Base-by-base conservation (phyloP, 2,113 vertebrate species). In the Cyanoliseus patagonus region DNA sequence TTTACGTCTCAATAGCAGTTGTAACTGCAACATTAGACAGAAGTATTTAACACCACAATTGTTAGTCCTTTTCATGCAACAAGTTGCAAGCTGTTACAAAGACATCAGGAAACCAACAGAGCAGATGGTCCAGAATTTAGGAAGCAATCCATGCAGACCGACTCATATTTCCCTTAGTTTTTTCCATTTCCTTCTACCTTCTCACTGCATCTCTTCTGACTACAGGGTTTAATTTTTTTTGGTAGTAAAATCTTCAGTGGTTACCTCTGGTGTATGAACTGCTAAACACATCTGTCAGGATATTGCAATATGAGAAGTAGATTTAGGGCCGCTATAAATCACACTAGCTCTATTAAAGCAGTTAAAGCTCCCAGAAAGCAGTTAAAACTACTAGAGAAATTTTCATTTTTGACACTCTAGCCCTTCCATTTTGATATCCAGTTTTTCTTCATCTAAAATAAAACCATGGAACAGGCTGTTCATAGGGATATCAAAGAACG, bases 401-500 rank as follows among this genome's bases (percentile, higher is more conserved):
- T 5, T 31, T 22, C 18, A 17, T 61, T 55, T 41, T 23, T 87
- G 62, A 33, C 18, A 63, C 11, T 33, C 19, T 44, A 87, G 14
- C 17, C 8, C 20, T 80, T 83, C 13, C 6, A 15, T 73, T 90
- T 69, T 5, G 10, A 70, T 59, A 57, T 82, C 69, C 42, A 46
- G 1, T 39, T 90, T 94, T 77, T 3, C 28, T 80, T 86, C 7
- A 12, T 39, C 52, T 86, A 27, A 93, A 93, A 47, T 24, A 76
- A 72, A 84, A 68, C 11, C 66, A 52, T 39, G 20, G 51, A 61
- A 35, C 9, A 33, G 6, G 8, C 3, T 41, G 4, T 31, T 89
- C 10, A 1, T 23, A 64, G 5, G 6, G 39, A 39, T 62, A 73
- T 35, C 0, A 37, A 44, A 59, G 52, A 35, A 10, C 0, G 23